Conservation (phyloP, 2,888 invertebrate genomes). For the Eupithecia exiguata region DNA sequence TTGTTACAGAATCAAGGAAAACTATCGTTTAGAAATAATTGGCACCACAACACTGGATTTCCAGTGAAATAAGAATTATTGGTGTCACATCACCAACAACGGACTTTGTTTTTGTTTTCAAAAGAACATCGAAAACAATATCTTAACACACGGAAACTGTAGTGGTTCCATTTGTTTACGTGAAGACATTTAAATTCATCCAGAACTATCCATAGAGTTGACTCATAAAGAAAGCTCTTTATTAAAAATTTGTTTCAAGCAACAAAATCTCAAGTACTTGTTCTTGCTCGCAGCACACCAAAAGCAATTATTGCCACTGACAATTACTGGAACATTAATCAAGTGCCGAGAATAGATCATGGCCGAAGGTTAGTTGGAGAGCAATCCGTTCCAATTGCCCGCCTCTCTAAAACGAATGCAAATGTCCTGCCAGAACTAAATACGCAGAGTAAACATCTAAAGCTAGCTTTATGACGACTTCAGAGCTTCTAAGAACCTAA, state of each 20-base stretch:
- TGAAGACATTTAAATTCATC: not conserved
- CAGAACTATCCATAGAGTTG: not conserved
- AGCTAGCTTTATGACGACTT: not conserved
- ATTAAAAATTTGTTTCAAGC: not conserved
- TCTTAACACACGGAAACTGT: not conserved
- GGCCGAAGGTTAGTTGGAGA: constrained; percentile 56
- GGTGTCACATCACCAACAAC: constrained; percentile 10
- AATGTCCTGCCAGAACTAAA: constrained; percentile 35
- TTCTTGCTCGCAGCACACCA: constrained; percentile 7
- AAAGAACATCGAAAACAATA: not conserved
- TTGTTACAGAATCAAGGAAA: not conserved
- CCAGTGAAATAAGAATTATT: not conserved
- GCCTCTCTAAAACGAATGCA: constrained; percentile 39
- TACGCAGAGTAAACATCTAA: constrained; percentile 12
- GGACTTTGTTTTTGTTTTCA: constrained; percentile 16
- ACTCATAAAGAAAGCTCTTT: not conserved
- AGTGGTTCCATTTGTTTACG: not conserved
- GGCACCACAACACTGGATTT: not conserved
- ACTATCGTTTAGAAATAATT: not conserved
- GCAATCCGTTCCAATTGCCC: constrained; percentile 49
- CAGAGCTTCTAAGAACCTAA: not conserved
- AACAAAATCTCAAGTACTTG: constrained; percentile 1
- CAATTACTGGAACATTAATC: constrained; percentile 57
- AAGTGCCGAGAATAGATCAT: constrained; percentile 58
- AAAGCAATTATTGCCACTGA: constrained; percentile 41